Conservation (phyloP, 2,113 vertebrate species). For the Paradisaea rubra region DNA sequence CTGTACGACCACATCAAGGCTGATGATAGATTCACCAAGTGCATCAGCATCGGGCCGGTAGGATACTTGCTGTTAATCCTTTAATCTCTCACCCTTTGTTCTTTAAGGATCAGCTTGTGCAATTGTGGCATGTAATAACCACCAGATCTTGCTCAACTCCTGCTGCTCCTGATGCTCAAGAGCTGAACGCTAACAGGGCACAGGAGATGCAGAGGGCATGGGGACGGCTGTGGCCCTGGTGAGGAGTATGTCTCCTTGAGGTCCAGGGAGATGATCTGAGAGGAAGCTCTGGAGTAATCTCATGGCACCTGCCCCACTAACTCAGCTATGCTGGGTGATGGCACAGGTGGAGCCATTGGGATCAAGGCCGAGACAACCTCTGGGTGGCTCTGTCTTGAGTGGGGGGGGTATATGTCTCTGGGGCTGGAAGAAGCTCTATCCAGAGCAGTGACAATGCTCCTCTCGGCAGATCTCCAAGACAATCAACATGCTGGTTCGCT, state of each 20-base stretch:
- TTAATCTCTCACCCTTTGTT: not conserved
- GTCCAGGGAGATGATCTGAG: not conserved
- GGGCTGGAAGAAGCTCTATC: not conserved
- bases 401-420: not conserved
- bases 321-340: not conserved
- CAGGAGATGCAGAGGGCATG: not conserved
- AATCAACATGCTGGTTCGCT: slow-evolving; percentile 93
- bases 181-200: not conserved
- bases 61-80: not conserved
- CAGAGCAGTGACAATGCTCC: not conserved
- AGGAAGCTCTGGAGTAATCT: not conserved
- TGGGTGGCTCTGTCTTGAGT: not conserved
- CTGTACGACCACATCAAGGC: slow-evolving; percentile 88
- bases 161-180: not conserved
- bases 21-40: slow-evolving; percentile 90
- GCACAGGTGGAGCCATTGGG: not conserved
- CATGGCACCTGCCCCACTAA: not conserved
- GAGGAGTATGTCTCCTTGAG: not conserved
- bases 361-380: not conserved
- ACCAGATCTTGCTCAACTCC: not conserved
- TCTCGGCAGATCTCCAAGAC: slow-evolving; percentile 88
- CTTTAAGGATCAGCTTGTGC: not conserved
- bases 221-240: not conserved
- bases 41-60: slow-evolving; percentile 92
- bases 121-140: not conserved